Base-by-base conservation (phyloP, 2,797 vertebrate genomes). In the Acipenser transmontanus region DNA sequence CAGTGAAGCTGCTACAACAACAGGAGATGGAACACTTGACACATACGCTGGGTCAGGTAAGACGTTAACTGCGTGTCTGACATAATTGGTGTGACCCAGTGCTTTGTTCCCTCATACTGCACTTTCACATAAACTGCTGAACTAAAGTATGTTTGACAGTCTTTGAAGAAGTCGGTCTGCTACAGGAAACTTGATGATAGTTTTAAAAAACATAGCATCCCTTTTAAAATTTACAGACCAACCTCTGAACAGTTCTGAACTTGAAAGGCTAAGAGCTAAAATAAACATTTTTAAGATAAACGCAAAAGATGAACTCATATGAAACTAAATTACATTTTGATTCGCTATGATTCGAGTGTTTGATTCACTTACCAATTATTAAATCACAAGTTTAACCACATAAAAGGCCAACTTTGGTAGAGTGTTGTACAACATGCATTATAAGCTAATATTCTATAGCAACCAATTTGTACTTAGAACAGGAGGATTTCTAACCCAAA, bases 31-130 rank as follows among this genome's bases (percentile, higher is more conserved):
- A 86, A 89, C 91, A 60, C 90, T 98, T 90, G 97, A 99, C 87
- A 96, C 92, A 77, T 98, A 97, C 82, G 92, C 94, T 81, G 93
- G 96, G 88, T 98, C 97, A 96, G 97, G 97, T 99, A 95, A 92
- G 69, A 50, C 72, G 50, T 66, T 60, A 69, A 49, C 62, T 47
- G 63, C 51, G 60, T 68, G 34, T 9, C 52, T 63, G 61, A 49
- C 62, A 68, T 59, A 50, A 63, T 47, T 63, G 50, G 52, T 34
- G 11, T n/a, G 60, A 67, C 50, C 57, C 61, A 57, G 11, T n/a
- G 54, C 34, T 61, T 61, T 34, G 60, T 17, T 20, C 14, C 47
- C 10, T 17, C 11, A 47, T 34, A n/a, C 7, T 61, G 14, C 49
- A 68, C 70, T 73, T 63, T 70, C 71, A 64, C 7, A 62, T 6